Base-by-base conservation (phyloP, 2,797 vertebrate species). In the Rhinella marina region DNA sequence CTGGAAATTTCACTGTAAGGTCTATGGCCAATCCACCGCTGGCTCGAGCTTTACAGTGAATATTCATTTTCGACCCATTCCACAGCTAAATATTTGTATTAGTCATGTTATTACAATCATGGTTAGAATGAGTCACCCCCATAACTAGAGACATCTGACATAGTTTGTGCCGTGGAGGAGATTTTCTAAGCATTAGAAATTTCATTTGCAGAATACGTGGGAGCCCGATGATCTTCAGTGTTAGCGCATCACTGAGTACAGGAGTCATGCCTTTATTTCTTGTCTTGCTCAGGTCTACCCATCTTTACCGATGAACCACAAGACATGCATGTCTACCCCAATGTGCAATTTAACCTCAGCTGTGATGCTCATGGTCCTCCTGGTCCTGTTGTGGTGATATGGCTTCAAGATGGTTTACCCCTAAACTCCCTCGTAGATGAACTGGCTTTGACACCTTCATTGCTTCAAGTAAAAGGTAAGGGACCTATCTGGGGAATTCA, bases 301-400 rank as follows among this genome's bases (percentile, higher is more conserved):
- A 93, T 97, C 86, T 98, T 98, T 92, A 94, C 95, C 0, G 93
- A 95, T 91, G 97, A 97, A 91, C 97, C 97, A 0, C 93, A 94
- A 50, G 95, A 96, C 91, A 93, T 91, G 86, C 90, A 94, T 0
- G 89, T 96, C 1, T 91, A 93, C 0, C 96, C 96, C 41, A 94
- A 95, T 29, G 77, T 92, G 1, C 93, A 92, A 21, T 92, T 98
- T 87, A 96, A 92, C 89, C 94, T 98, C 84, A 95, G 89, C 89
- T 98, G 97, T 68, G 91, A 90, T 27, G 97, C 97, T 48, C 96
- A 96, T 11, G 97, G 97, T 0, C 97, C 97, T 23, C 97, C 97
- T 0, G 96, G 97, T 19, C 97, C 97, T 0, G 97, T 98, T 77
- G 62, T 50, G 17, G 92, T 98, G 56, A 96, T 97, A 90, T 98